These are phyloP conservation scores for Notothenia coriiceps DNA, from an alignment of 2,113 vertebrate genomes.

Conservation along the genomic window DNA sequence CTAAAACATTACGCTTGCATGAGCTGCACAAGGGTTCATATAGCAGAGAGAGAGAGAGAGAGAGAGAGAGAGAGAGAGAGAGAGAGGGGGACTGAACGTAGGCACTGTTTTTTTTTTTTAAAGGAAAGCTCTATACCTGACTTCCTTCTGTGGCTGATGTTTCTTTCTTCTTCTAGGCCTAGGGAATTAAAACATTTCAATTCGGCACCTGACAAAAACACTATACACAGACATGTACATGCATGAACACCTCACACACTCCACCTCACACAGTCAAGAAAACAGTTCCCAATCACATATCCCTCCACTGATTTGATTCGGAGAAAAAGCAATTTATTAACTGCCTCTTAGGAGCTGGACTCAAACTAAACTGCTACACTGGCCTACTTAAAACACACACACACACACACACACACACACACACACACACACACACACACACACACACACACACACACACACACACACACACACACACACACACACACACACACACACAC, in stretches of 20 bases:
- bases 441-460: conserved; percentile 19
- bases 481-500: conserved; percentile 1
- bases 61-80: not conserved
- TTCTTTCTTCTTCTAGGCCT: conserved; percentile 20
- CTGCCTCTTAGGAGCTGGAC: conserved; percentile 72
- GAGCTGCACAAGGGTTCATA: not conserved
- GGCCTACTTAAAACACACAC: conserved; percentile 59
- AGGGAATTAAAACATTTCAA: conserved; percentile 64
- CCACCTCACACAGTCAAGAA: conserved; percentile 37
- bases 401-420: conserved; percentile 18
- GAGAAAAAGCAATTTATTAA: conserved; percentile 82
- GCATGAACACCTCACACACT: conserved; percentile 31
- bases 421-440: conserved; percentile 18
- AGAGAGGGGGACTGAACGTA: conserved; percentile 13
- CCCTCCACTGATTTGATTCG: conserved; percentile 73
- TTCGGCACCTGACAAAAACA: conserved; percentile 51
- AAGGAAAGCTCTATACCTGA: conserved; percentile 52
- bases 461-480: not conserved
- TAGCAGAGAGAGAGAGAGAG: conserved; percentile 2
- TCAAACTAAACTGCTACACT: conserved; percentile 67
- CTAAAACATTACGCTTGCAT: conserved; percentile 15
- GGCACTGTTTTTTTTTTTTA: conserved; percentile 23
- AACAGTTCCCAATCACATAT: conserved; percentile 68
- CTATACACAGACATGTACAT: not conserved
- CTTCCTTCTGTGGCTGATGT: conserved; percentile 41